Percentiles rank a stretch among this genome's conserved stretches.
These are phyloP conservation scores for Agriopis marginaria DNA, from an alignment of 2,888 invertebrate species.

Conservation along the genomic window DNA sequence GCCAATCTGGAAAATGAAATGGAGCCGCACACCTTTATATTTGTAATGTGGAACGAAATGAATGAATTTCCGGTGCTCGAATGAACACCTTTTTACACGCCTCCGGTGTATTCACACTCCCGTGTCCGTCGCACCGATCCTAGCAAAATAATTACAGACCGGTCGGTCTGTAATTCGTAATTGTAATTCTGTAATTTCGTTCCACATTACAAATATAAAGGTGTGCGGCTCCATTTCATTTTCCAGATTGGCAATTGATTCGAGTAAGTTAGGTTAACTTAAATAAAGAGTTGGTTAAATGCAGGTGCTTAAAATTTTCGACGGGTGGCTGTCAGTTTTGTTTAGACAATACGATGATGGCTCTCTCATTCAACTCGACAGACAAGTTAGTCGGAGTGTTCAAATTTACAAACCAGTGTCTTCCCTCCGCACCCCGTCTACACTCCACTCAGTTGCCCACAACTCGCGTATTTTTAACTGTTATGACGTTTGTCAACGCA, in stretches of 20 bases:
- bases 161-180: no score
- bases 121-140: conserved; percentile 1
- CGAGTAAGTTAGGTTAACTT: not conserved
- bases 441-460: not conserved
- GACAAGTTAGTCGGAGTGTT: no score
- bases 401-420: not conserved
- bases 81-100: conserved; percentile 1
- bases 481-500: conserved; percentile 3
- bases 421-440: not conserved
- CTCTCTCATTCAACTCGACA: no score
- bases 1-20: conserved; percentile 7
- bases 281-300: not conserved
- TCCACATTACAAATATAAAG: not conserved
- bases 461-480: conserved; percentile 1
- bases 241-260: conserved; percentile 7
- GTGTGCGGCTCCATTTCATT: not conserved
- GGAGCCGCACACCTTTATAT: not conserved
- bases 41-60: not conserved
- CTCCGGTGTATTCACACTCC: not conserved
- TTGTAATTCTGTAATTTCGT: no score
- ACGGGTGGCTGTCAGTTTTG: not conserved
- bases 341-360: not conserved
- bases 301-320: no score
- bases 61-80: conserved; percentile 2
- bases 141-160: conserved; percentile 6